phyloP scores from a whole-genome alignment of 2,888 invertebrate species.

The Stramonita haemastoma region DNA sequence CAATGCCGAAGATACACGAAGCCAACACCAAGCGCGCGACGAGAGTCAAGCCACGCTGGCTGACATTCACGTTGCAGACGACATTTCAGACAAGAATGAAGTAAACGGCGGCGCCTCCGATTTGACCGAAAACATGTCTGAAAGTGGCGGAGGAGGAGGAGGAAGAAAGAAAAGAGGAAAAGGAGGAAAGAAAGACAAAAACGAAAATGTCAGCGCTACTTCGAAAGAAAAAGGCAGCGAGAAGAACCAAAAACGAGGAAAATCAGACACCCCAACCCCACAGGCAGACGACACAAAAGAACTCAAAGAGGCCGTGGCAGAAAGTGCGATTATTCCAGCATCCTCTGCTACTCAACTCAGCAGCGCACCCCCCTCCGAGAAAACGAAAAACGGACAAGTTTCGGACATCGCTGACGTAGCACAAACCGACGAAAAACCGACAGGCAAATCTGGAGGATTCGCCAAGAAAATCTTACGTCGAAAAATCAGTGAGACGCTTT shows the following conservation, averaged over 20 bases:
- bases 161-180: conserved; percentile 31
- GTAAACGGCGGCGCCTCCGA: neutral
- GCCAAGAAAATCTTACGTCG: conserved; percentile 53
- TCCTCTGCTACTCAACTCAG: neutral
- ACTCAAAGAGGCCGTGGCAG: neutral
- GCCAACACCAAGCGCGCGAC: neutral
- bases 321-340: neutral
- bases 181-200: conserved; percentile 30
- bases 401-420: neutral
- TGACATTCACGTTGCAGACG: conserved; percentile 30
- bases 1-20: neutral
- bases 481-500: conserved; percentile 57
- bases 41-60: neutral
- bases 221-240: neutral
- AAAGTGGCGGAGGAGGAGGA: conserved; percentile 6
- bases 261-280: neutral
- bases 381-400: neutral
- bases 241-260: neutral
- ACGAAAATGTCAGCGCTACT: neutral
- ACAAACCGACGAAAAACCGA: conserved; percentile 28
- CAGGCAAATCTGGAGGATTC: conserved; percentile 31
- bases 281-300: neutral
- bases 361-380: neutral
- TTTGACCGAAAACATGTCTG: conserved; percentile 25
- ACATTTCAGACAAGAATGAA: neutral